A percentile compares a stretch with the other conserved stretches of the same genome.
Evolutionary conservation across 2,888 invertebrate species (phyloP).

Genomic region (Chrysolina oricalcia): DNA sequence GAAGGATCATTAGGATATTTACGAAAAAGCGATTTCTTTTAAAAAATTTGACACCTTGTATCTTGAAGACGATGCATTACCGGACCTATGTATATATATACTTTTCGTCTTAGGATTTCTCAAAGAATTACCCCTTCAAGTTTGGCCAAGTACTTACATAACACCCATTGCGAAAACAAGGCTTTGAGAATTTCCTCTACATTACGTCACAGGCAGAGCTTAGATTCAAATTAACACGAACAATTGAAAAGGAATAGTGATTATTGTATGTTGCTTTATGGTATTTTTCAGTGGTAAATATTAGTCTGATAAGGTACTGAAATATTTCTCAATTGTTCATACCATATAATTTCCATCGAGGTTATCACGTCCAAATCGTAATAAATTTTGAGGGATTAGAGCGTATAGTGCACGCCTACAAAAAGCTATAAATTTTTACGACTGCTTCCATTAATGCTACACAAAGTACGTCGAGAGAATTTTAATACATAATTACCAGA

Average conservation of each 20-base stretch:
- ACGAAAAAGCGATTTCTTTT: no score
- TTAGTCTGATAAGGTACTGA: conserved; percentile 8
- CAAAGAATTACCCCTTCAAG: no score
- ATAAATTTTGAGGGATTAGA: conserved; percentile 10
- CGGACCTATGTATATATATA: no score
- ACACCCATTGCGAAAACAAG: no score
- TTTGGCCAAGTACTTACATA: no score
- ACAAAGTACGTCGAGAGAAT: conserved; percentile 18
- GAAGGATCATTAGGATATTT: no score
- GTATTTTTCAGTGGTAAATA: conserved; percentile 13
- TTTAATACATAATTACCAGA: conserved; percentile 3
- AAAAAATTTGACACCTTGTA: no score
- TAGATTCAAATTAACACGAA: neutral
- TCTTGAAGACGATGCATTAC: no score
- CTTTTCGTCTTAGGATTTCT: no score
- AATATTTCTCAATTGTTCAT: conserved; percentile 15
- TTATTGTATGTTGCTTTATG: neutral
- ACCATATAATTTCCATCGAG: conserved; percentile 17
- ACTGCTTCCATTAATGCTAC: conserved; percentile 9
- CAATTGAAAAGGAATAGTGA: neutral
- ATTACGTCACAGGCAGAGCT: neutral
- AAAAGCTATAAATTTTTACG: conserved; percentile 16
- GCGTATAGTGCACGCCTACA: conserved; percentile 3
- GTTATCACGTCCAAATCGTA: conserved; percentile 7
- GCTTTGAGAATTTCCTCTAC: no score